Evolutionary conservation across 2,888 invertebrate species (phyloP).

Genomic region (Rosalia funebris): DNA sequence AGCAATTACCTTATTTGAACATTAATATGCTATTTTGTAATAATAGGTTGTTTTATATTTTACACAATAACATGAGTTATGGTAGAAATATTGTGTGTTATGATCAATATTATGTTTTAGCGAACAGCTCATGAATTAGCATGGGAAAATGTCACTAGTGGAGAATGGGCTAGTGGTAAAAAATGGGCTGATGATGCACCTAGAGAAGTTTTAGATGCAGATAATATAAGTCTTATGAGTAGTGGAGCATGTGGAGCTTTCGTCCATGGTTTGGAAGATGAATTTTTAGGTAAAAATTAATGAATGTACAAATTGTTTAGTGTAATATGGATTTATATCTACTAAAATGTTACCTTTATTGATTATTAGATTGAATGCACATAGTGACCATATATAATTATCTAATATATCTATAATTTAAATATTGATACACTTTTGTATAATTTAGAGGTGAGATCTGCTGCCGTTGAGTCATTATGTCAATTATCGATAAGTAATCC

Average conservation of each 20-base stretch:
- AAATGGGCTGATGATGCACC: conserved; percentile 89
- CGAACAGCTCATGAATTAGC: conserved; percentile 89
- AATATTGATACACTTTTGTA: neutral
- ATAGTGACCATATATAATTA: no score
- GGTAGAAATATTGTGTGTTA: no score
- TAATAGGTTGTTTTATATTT: no score
- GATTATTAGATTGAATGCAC: no score
- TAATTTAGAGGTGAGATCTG: conserved; percentile 86
- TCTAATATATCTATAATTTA: no score
- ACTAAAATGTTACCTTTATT: no score
- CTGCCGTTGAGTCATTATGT: conserved; percentile 94
- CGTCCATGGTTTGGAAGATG: conserved; percentile 98
- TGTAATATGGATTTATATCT: no score
- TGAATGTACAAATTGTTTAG: no score
- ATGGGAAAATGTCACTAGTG: conserved; percentile 82
- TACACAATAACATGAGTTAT: no score
- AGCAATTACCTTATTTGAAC: no score
- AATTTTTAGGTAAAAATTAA: conserved; percentile 91
- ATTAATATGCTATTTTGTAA: no score
- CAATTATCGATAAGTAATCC: conserved; percentile 84
- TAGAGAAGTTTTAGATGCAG: conserved; percentile 78
- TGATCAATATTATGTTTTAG: no score
- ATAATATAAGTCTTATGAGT: conserved; percentile 81
- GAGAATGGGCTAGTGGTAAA: conserved; percentile 92
- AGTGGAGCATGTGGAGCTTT: conserved; percentile 98